Evolutionary conservation across 2,888 invertebrate species (phyloP), one percentile per base, ranked within the genome.

Genomic region (Drosophila incognita): DNA sequence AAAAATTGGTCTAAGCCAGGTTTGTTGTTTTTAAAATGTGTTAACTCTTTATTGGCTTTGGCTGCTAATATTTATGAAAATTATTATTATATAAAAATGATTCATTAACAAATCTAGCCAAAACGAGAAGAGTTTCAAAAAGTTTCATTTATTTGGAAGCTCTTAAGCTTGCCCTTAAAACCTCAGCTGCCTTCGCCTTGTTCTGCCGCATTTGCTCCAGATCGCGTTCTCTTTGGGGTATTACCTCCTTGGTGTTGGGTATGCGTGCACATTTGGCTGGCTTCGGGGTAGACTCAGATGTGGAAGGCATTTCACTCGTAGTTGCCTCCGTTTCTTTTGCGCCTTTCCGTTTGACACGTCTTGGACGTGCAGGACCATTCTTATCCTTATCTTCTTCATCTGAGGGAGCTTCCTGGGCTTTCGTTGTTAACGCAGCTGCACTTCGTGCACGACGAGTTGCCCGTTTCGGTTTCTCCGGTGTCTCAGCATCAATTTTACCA

Each of bases 101-200:
- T 8, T 46, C 15, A 8, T 24, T 46, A 46, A 24, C 24, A 46
- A 46, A 15, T 24, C 24, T 46, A 4, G 15, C 11, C 11, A 54
- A 27, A 42, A 58, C 15, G 13, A 18, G 8, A 27, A 38, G 7
- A 38, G 2, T 21, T 21, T 24, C 13, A 27, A 40, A 40, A 21
- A 36, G 24, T 15, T 46, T 13, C 11, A 10, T 24, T 80, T 70
- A 66, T 63, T 71, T 77, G 1, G 58, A 13, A 33, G 56, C 56
- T 6, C 74, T 73, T 4, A 95, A 94, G 92, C 95, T 96, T 76
- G 81, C 68, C 27, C 96, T 94, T 76, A 96, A 95, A 60, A 96
- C 87, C 92, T 96, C 96, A 53, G 97, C 96, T 0, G 97, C 97
- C 91, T 95, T 95, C 85, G 96, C 93, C 93, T 96, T 97, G 80